Evolutionary conservation across 2,113 vertebrate genomes (phyloP).

Genomic region (Oncorhynchus masou): DNA sequence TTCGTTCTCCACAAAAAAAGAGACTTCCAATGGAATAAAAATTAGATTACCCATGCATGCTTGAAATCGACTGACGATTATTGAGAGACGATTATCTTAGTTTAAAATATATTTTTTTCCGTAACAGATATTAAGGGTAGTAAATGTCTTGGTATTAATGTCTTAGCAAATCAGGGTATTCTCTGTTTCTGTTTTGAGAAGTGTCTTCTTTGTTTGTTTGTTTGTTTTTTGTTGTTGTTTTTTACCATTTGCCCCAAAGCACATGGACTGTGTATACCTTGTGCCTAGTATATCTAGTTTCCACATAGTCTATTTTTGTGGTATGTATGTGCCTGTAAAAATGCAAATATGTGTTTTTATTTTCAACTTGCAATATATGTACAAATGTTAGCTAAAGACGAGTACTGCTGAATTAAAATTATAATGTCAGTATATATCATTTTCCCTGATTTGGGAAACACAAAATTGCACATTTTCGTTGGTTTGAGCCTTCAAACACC

Average conservation of each 20-base stretch:
- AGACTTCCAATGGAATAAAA: conserved; percentile 61
- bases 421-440: conserved; percentile 76
- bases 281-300: conserved; percentile 80
- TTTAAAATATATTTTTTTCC: conserved; percentile 61
- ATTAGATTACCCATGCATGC: conserved; percentile 49
- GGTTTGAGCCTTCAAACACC: conserved; percentile 74
- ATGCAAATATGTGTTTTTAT: conserved; percentile 74
- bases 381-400: conserved; percentile 66
- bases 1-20: conserved; percentile 45
- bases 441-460: conserved; percentile 73
- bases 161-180: conserved; percentile 79
- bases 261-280: conserved; percentile 77
- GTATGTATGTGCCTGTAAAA: conserved; percentile 77
- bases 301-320: conserved; percentile 80
- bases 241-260: conserved; percentile 72
- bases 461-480: conserved; percentile 78
- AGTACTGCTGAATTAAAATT: conserved; percentile 72
- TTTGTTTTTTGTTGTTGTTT: conserved; percentile 54
- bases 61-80: conserved; percentile 66
- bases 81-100: conserved; percentile 52
- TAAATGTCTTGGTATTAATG: conserved; percentile 75
- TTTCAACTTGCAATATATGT: conserved; percentile 80
- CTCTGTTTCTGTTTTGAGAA: conserved; percentile 58
- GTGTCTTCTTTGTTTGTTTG: conserved; percentile 55
- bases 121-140: conserved; percentile 68